These are phyloP conservation scores for Dione vanillae DNA, from an alignment of 2,888 invertebrate genomes.

Conservation along the genomic window DNA sequence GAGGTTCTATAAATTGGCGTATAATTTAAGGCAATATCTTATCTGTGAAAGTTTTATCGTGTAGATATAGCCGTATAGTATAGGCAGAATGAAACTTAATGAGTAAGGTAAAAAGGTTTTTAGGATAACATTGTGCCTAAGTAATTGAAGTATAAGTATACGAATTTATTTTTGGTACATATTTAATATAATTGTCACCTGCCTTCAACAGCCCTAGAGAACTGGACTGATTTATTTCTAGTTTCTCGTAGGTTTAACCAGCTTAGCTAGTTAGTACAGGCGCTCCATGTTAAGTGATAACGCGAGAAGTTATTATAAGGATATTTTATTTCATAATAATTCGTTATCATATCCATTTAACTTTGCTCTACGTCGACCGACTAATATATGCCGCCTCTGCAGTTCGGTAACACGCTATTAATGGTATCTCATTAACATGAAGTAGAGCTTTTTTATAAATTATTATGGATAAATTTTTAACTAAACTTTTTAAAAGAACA, in stretches of 20 bases:
- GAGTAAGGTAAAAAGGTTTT: no score
- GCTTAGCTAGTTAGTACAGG: no score
- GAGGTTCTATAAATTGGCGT: constrained; percentile 29
- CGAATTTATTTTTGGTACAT: no score
- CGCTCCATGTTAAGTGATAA: no score
- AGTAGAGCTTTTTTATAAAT: neutral
- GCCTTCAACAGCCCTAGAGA: no score
- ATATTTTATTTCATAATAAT: neutral
- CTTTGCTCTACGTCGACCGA: neutral
- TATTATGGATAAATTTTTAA: neutral
- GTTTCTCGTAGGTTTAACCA: no score
- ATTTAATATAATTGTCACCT: no score
- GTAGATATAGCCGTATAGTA: neutral
- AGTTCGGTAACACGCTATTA: constrained; percentile 5
- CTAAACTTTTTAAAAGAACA: neutral
- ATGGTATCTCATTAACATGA: neutral
- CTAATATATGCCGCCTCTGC: constrained; percentile 22
- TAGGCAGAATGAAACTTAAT: neutral
- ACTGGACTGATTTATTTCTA: no score
- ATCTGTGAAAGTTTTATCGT: neutral
- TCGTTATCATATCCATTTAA: constrained; percentile 5
- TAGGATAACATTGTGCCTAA: no score
- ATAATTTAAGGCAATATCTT: constrained; percentile 1
- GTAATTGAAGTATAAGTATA: no score
- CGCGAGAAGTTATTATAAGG: no score